Evolutionary conservation across 2,797 vertebrate genomes (phyloP).

Genomic region (Myotis findleyi): DNA sequence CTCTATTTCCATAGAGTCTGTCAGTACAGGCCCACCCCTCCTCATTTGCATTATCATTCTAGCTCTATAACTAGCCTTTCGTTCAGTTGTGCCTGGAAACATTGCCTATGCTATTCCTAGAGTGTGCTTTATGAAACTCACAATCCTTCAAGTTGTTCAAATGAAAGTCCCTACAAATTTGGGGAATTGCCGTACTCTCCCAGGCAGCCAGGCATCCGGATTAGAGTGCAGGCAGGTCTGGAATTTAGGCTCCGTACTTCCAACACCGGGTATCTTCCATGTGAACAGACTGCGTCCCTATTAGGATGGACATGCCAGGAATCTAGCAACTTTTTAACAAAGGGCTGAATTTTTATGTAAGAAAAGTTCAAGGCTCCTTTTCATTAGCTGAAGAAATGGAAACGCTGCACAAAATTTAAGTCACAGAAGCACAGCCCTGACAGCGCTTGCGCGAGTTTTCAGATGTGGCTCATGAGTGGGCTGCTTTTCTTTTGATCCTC

Average conservation of each 20-base stretch:
- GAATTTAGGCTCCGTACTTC: neutral
- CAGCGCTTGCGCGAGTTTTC: neutral
- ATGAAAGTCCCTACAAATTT: neutral
- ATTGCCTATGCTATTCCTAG: neutral
- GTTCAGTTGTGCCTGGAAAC: neutral
- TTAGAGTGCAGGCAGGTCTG: neutral
- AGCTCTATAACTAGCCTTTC: neutral
- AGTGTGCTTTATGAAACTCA: slow-evolving; percentile 4
- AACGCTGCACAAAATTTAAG: neutral
- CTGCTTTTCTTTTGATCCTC: slow-evolving; percentile 60
- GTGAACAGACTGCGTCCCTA: neutral
- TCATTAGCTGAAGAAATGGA: slow-evolving; percentile 7
- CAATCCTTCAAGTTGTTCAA: neutral
- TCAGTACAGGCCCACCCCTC: neutral
- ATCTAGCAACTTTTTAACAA: neutral
- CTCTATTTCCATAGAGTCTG: neutral
- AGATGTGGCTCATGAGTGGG: slow-evolving; percentile 64
- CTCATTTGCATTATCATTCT: neutral
- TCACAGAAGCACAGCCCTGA: neutral
- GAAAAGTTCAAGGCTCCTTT: slow-evolving; percentile 17
- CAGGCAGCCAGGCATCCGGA: no score
- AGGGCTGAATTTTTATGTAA: neutral
- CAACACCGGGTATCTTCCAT: neutral
- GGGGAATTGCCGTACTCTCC: neutral
- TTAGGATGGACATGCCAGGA: neutral